A percentile compares a stretch with the other conserved stretches of the same genome.
These are phyloP conservation scores for Fragum whitleyi DNA, from an alignment of 2,888 invertebrate genomes.

Conservation along the genomic window DNA sequence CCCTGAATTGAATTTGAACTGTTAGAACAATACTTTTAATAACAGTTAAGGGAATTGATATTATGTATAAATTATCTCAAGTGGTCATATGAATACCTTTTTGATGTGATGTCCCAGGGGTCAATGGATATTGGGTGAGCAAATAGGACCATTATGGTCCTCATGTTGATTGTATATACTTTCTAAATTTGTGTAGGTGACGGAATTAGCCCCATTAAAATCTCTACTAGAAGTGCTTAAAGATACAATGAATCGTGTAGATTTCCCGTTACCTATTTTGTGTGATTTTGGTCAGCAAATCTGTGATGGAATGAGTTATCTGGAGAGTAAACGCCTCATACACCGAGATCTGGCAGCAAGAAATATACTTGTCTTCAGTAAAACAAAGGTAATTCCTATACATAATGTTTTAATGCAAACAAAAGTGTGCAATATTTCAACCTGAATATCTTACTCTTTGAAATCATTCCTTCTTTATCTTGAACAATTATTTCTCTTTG, in stretches of 20 bases:
- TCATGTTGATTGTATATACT: no score
- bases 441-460: background rate
- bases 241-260: constrained; percentile 95
- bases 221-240: constrained; percentile 98
- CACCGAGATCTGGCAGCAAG: constrained; percentile 98
- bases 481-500: background rate
- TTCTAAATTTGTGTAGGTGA: constrained; percentile 88
- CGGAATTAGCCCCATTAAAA: constrained; percentile 97
- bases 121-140: no score
- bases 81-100: no score
- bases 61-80: no score
- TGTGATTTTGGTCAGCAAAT: constrained; percentile 98
- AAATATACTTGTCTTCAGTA: constrained; percentile 98
- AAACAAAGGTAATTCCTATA: constrained; percentile 94
- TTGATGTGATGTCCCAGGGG: no score
- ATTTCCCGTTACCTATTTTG: constrained; percentile 95
- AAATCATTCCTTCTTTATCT: background rate
- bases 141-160: no score
- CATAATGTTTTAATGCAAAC: no score
- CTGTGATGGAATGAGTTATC: constrained; percentile 98
- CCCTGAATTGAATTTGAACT: no score
- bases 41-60: no score
- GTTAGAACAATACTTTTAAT: no score
- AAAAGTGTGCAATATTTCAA: background rate
- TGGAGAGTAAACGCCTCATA: constrained; percentile 97